Evolutionary conservation across 2,888 invertebrate genomes (phyloP), one percentile per base, ranked within the genome.

Genomic region (Cordilura impudica): DNA sequence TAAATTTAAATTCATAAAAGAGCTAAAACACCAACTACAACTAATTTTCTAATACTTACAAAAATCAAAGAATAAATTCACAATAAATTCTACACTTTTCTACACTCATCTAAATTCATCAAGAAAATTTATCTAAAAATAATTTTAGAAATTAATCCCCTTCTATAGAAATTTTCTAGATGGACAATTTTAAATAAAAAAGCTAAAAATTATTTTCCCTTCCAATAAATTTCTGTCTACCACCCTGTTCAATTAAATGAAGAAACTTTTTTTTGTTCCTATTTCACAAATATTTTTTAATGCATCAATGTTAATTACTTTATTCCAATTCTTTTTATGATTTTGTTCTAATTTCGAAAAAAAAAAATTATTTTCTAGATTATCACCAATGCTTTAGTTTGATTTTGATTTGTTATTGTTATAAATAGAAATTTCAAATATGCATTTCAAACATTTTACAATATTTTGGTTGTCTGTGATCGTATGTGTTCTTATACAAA

Each of bases 391-490:
- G 54, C 53, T 56, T 45, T n/a, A 54, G 16, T 39, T 43, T 35
- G 47, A 56, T 69, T 58, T 56, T 54, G 29, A 18, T 51, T 16
- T 51, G 10, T 16, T 14, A 23, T 7, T 47, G 14, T 12, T 31
- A 47, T 12, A 39, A 29, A n/a, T 51, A 10, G 16, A 18, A 19
- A 51, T 31, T 10, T 7, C 23, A 53, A 23, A 45, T 23, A 82
- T 82, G 82, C 78, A 79, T 61, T 74, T 76, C 29, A 78, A 76
- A 67, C 29, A 72, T 70, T 63, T 72, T 26, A 78, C 70, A 61
- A 45, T 78, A 45, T 76, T 82, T 61, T 81, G 78, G 58, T 45
- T 80, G 19, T 63, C 73, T 14, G 47, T 76, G 7, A 54, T 67
- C 26, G 14, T 23, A 7, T 76, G 81, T 78, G 45, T 76, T 73